A percentile compares a stretch with the other conserved stretches of the same genome.
These are phyloP conservation scores for Meta bourneti DNA, from an alignment of 2,888 invertebrate genomes.

Conservation along the genomic window DNA sequence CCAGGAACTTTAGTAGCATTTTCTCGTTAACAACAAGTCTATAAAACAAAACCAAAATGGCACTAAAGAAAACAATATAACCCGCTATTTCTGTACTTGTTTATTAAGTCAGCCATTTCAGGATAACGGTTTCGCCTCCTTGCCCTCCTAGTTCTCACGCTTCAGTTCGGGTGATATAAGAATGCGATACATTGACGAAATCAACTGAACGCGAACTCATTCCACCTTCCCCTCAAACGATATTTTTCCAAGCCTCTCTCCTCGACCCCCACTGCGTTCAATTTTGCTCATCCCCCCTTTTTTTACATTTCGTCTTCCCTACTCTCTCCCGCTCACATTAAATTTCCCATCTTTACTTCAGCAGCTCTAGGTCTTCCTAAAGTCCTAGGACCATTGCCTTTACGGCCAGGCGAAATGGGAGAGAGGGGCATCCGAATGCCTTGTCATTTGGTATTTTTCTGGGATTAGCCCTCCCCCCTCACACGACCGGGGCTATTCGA, in stretches of 20 bases:
- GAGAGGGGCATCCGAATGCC: slow-evolving; percentile 47
- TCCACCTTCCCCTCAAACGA: slow-evolving; percentile 40
- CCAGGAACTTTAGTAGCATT: slow-evolving; percentile 18
- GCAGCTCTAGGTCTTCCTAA: slow-evolving; percentile 62
- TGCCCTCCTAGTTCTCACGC: slow-evolving; percentile 6
- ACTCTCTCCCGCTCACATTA: slow-evolving; percentile 58
- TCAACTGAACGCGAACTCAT: slow-evolving; percentile 74
- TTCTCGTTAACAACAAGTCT: slow-evolving; percentile 43
- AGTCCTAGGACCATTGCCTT: slow-evolving; percentile 73
- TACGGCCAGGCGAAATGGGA: slow-evolving; percentile 68
- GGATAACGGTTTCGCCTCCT: slow-evolving; percentile 17
- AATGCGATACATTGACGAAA: slow-evolving; percentile 69
- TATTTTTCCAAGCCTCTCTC: slow-evolving; percentile 47
- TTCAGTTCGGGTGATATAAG: slow-evolving; percentile 53
- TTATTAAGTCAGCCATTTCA: slow-evolving; percentile 46
- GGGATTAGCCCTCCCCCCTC: slow-evolving; percentile 65
- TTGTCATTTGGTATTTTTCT: slow-evolving; percentile 76
- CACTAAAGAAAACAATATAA: slow-evolving; percentile 44
- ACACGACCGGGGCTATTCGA: slow-evolving; percentile 59
- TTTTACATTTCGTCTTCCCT: slow-evolving; percentile 48
- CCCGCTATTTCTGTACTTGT: neutral
- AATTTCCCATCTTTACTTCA: slow-evolving; percentile 73
- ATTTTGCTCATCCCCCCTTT: slow-evolving; percentile 52
- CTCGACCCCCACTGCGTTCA: slow-evolving; percentile 27
- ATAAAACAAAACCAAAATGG: slow-evolving; percentile 54